Evolutionary conservation across 2,113 vertebrate genomes (phyloP).

Genomic region (Lophura nycthemera): DNA sequence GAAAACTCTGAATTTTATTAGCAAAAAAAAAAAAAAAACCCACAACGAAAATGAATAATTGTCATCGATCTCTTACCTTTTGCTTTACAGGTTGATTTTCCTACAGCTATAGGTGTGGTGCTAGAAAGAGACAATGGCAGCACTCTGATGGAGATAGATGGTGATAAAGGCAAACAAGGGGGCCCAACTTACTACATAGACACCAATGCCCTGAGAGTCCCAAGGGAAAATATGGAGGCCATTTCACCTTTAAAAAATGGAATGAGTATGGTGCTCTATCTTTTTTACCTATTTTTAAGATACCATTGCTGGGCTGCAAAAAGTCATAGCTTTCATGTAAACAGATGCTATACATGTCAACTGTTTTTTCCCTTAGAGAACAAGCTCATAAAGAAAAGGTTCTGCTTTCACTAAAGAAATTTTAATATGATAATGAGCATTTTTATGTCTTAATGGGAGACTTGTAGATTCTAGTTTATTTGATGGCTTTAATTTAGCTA

Average conservation of each 20-base stretch:
- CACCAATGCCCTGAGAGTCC: constrained; percentile 94
- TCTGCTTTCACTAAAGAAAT: not conserved
- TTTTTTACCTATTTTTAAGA: not conserved
- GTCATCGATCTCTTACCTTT: not conserved
- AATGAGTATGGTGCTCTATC: constrained; percentile 87
- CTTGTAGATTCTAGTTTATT: not conserved
- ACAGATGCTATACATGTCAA: not conserved
- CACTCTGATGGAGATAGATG: constrained; percentile 94
- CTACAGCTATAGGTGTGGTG: constrained; percentile 95
- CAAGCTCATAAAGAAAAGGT: not conserved
- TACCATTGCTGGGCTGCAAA: not conserved
- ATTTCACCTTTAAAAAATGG: constrained; percentile 98
- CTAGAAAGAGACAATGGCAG: constrained; percentile 95
- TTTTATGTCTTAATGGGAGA: not conserved
- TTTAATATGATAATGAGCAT: not conserved
- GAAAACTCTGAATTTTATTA: not conserved
- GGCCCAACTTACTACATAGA: constrained; percentile 96
- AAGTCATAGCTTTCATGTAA: not conserved
- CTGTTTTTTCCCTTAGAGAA: not conserved
- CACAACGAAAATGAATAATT: not conserved
- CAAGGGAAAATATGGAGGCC: constrained; percentile 96
- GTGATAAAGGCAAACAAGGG: constrained; percentile 93
- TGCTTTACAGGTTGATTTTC: constrained; percentile 92
- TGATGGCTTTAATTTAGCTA: not conserved
- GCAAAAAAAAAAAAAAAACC: rapidly evolving